Conservation (phyloP, 2,888 invertebrate species). For the Cistogaster globosa region DNA sequence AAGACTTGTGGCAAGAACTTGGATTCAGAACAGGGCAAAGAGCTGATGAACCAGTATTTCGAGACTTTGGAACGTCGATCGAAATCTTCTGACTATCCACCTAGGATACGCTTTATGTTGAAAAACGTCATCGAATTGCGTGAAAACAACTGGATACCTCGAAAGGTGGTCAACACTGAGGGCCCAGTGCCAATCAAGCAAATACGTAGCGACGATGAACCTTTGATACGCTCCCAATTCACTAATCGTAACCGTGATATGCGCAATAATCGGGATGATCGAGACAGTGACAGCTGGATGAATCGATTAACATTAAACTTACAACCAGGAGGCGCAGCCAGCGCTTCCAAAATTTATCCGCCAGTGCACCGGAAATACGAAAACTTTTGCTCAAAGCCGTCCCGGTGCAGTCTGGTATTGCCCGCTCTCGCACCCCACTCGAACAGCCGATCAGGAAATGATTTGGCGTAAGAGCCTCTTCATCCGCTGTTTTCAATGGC, state of each 20-base stretch:
- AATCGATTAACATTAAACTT: conserved; percentile 82
- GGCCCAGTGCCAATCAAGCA: conserved; percentile 97
- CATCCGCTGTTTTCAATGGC: too few species aligned
- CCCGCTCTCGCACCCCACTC: too few species aligned
- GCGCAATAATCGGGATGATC: conserved; percentile 81
- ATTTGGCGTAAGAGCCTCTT: too few species aligned
- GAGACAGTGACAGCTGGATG: conserved; percentile 83
- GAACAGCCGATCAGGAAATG: too few species aligned
- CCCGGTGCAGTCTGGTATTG: too few species aligned
- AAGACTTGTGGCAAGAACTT: conserved; percentile 98
- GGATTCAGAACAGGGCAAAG: conserved; percentile 94
- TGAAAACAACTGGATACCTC: conserved; percentile 95
- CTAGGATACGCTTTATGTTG: conserved; percentile 98
- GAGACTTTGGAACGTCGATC: conserved; percentile 94
- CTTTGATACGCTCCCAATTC: conserved; percentile 82
- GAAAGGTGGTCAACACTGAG: conserved; percentile 92
- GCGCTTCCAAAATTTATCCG: too few species aligned
- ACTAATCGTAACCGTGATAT: conserved; percentile 82
- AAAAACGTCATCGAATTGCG: conserved; percentile 98
- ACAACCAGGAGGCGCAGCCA: conserved; percentile 82
- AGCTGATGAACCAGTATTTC: conserved; percentile 99
- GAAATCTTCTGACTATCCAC: conserved; percentile 92
- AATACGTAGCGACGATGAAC: conserved; percentile 86
- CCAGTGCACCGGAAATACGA: too few species aligned
- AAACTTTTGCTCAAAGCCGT: too few species aligned